Base-by-base conservation (phyloP, 2,797 vertebrate genomes). In the Erpetoichthys calabaricus region DNA sequence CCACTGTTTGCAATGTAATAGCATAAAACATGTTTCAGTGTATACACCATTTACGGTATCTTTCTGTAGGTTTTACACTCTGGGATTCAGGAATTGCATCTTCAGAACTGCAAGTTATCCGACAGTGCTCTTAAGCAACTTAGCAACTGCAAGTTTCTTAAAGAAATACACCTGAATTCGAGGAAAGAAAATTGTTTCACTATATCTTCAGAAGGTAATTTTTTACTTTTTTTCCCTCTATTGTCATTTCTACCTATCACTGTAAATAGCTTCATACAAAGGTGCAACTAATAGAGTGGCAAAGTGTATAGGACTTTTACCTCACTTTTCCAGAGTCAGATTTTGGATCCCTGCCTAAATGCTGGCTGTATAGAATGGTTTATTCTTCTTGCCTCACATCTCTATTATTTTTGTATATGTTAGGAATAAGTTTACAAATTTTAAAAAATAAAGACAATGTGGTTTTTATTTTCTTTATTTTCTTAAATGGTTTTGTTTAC, bases 181-280 rank as follows among this genome's bases (percentile, higher is more conserved):
- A 78, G 75, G 57, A 78, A 72, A 66, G 74, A 72, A 58, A 76
- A 75, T 61, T 82, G 83, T 65, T 58, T 72, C 47, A 73, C 77
- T 9, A 70, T 91, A 65, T 88, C 88, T 59, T 85, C 86, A 63
- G 78, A 85, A 81, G 89, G 89, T 91, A 78, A 57, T 73, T 63
- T 41, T 64, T 43, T 41, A 7, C 61, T 56, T n/a, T 64, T 10
- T 3, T 54, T 59, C 60, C 60, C 62, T 61, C 67, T 64, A 63
- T 55, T 61, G 57, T 5, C 59, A 8, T 44, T 60, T 52, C 25
- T 25, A 25, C 25, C 25, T 25, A 25, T 25, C 2, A 25, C 25
- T 25, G 25, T 25, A 25, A 25, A 25, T 25, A 25, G 25, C 25
- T 25, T 25, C 25, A 25, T 25, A 25, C 1, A 25, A 25, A 1